Evolutionary conservation across 1,140 invertebrate species (phyloP).

Genomic region (Dreissena rostriformis): DNA sequence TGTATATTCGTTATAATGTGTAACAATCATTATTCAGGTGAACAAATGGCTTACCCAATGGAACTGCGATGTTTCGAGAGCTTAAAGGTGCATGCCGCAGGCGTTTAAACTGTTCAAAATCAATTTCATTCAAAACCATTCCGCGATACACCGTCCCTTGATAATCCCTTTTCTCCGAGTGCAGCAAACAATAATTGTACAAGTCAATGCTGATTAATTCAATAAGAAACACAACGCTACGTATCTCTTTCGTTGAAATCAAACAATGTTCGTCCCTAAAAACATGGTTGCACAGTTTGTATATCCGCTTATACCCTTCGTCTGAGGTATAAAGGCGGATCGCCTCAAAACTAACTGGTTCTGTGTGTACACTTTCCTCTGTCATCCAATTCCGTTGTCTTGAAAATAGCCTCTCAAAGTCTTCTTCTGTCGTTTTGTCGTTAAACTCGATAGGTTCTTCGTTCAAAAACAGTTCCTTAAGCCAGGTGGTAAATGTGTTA

Average conservation of each 20-base stretch:
- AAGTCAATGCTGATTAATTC: constrained; percentile 62
- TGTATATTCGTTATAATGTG: neutral
- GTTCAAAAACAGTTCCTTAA: constrained; percentile 18
- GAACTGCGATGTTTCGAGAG: constrained; percentile 55
- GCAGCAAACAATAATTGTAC: constrained; percentile 58
- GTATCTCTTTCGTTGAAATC: constrained; percentile 21
- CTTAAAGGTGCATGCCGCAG: constrained; percentile 32
- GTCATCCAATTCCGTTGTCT: constrained; percentile 31
- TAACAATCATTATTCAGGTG: neutral
- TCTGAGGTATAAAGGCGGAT: constrained; percentile 56
- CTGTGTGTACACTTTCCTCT: neutral
- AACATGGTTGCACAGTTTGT: constrained; percentile 36
- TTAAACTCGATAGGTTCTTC: constrained; percentile 4
- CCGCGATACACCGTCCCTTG: constrained; percentile 57
- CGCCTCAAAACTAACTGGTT: constrained; percentile 39
- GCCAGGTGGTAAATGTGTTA: constrained; percentile 3
- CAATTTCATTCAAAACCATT: constrained; percentile 21
- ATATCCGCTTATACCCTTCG: constrained; percentile 50
- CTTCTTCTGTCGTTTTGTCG: neutral
- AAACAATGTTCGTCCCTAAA: constrained; percentile 53
- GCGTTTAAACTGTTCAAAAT: constrained; percentile 31
- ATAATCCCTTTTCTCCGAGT: constrained; percentile 25
- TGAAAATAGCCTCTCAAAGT: constrained; percentile 21
- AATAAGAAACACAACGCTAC: constrained; percentile 52
- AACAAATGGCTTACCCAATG: constrained; percentile 28